Evolutionary conservation across 2,113 vertebrate species (phyloP).

Genomic region (Oncorhynchus clarkii): DNA sequence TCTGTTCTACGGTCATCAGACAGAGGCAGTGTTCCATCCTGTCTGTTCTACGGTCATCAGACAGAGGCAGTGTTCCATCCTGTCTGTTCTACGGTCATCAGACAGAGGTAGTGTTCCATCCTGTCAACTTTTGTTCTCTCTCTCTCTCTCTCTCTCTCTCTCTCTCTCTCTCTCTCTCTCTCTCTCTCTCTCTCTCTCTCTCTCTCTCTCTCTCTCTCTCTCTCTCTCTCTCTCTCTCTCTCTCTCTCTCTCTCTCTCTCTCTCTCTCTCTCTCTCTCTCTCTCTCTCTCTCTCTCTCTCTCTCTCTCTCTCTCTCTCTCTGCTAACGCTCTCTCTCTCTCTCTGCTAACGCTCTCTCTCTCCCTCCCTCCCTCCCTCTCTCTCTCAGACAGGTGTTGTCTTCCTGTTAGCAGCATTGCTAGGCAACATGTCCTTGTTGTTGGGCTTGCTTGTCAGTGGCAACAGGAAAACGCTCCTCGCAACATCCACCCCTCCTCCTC

Average conservation of each 20-base stretch:
- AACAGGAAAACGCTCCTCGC: neutral
- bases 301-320: neutral
- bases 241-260: constrained; percentile 20
- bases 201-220: constrained; percentile 6
- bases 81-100: too few species aligned
- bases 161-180: neutral
- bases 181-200: neutral
- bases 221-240: too few species aligned
- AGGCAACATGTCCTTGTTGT: constrained; percentile 39
- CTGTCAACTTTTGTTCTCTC: neutral
- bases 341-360: too few species aligned
- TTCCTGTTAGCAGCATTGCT: constrained; percentile 57
- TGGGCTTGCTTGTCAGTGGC: constrained; percentile 21
- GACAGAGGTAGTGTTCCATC: too few species aligned
- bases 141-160: neutral
- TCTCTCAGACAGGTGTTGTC: constrained; percentile 65
- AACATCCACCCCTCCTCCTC: neutral
- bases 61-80: too few species aligned
- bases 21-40: too few species aligned
- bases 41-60: too few species aligned
- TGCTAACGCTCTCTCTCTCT: too few species aligned
- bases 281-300: neutral
- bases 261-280: neutral
- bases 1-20: too few species aligned
- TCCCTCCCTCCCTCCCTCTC: neutral